Base-by-base conservation (phyloP, 2,797 vertebrate genomes). In the Nannoperca australis region DNA sequence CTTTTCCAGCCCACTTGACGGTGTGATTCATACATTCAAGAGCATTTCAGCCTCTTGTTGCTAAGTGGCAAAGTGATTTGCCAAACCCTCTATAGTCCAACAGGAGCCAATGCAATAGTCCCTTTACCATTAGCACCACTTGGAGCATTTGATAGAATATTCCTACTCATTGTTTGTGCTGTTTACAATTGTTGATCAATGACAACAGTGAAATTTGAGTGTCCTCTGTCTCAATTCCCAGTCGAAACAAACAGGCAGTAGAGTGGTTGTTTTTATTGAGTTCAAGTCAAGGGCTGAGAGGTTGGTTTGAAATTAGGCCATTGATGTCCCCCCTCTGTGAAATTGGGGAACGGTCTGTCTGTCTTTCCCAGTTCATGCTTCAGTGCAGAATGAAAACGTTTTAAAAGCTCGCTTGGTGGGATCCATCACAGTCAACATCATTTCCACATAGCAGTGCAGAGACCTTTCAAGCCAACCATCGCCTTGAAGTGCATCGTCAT, bases 51-150 rank as follows among this genome's bases (percentile, higher is more conserved):
- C 85, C 88, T 86, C 90, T 89, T 72, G 68, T 79, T 71, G 84
- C 64, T 89, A 87, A 93, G 87, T 88, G 85, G 86, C 70, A 76
- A 79, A 91, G 70, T 76, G 78, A 85, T 85, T 86, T 34, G 58
- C 85, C 83, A 76, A 88, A 75, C 77, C 63, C 78, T 71, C 69
- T 75, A 58, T 79, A 24, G 71, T 85, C 84, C 83, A 79, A 77
- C 79, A 70, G 73, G 58, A 82, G 78, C 70, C 62, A 82, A 70
- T 85, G 72, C 59, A 86, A 44, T 42, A 56, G 73, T 81, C 83
- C 78, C 81, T 69, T 81, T 66, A 55, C 71, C 64, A 78, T 85
- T 84, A 68, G 78, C 50, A 63, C 76, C 81, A 77, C 91, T 88
- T 55, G 27, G 59, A 78, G 45, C 12, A 14, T 79, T 62, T 78